Evolutionary conservation across 92 coral and sea anemone species (phyloP).

Genomic region (Palythoa grandiflora): DNA sequence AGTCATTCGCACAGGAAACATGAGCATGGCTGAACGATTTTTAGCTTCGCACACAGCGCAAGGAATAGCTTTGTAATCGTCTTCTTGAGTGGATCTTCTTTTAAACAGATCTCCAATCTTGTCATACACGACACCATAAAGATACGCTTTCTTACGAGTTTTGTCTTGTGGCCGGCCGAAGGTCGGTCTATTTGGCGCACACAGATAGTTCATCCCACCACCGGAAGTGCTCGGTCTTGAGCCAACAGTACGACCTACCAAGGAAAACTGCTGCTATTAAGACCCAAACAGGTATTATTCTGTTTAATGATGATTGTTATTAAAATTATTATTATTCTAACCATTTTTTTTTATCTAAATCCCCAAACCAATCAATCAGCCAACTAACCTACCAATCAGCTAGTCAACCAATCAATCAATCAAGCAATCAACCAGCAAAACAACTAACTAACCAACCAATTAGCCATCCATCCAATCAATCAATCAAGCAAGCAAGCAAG

Average conservation of each 20-base stretch:
- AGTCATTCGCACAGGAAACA: conserved; percentile 6
- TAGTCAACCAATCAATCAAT: no score
- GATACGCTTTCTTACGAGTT: conserved; percentile 52
- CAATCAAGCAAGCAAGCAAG: no score
- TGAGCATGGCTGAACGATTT: conserved; percentile 7
- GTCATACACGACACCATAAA: conserved; percentile 73
- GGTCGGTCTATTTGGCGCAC: conserved; percentile 40
- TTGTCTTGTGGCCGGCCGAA: conserved; percentile 41
- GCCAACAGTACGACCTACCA: conserved; percentile 40
- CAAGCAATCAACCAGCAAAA: no score
- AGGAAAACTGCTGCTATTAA: conserved; percentile 44
- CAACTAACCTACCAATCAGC: no score
- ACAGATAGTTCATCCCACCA: conserved; percentile 63
- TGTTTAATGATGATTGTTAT: not conserved
- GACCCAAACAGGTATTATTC: not conserved
- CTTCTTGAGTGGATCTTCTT: not conserved
- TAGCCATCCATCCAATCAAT: no score
- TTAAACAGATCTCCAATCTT: conserved; percentile 38
- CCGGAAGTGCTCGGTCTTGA: conserved; percentile 36
- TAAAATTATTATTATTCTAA: not conserved
- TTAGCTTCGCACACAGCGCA: conserved; percentile 71
- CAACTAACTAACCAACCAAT: no score
- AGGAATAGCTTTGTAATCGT: conserved; percentile 62
- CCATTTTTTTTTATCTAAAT: not conserved
- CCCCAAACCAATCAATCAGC: no score